These are phyloP conservation scores for Ophion ellenae DNA, from an alignment of 2,888 invertebrate species.

Conservation along the genomic window DNA sequence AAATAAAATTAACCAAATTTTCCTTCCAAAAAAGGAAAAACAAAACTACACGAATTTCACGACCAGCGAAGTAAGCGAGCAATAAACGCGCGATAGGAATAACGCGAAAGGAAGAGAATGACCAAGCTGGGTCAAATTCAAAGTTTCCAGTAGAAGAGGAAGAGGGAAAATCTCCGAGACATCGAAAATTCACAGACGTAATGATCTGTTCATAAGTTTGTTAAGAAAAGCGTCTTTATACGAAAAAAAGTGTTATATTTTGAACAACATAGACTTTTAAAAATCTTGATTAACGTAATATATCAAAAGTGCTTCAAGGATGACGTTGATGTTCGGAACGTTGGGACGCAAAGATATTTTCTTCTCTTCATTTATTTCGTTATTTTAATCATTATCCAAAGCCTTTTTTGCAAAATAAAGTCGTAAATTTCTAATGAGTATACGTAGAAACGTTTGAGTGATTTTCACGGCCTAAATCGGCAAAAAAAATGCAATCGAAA, in stretches of 20 bases:
- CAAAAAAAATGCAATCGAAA: no score
- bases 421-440: no score
- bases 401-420: no score
- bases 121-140: neutral
- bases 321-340: no score
- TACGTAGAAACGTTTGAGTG: no score
- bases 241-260: neutral
- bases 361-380: no score
- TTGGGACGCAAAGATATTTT: no score
- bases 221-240: neutral
- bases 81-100: neutral
- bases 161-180: neutral
- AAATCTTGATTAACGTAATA: neutral
- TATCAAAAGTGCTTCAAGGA: neutral
- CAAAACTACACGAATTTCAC: neutral
- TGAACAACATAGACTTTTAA: neutral
- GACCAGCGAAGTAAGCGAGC: neutral
- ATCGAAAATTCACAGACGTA: neutral
- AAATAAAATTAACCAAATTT: neutral
- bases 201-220: neutral
- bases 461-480: no score
- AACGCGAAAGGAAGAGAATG: neutral
- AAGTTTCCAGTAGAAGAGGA: neutral
- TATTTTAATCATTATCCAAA: no score
- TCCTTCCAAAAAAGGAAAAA: neutral